A percentile compares a stretch with the other conserved stretches of the same genome.
phyloP scores from a whole-genome alignment of 2,797 vertebrate genomes.

The Loris lydekkerianus region DNA sequence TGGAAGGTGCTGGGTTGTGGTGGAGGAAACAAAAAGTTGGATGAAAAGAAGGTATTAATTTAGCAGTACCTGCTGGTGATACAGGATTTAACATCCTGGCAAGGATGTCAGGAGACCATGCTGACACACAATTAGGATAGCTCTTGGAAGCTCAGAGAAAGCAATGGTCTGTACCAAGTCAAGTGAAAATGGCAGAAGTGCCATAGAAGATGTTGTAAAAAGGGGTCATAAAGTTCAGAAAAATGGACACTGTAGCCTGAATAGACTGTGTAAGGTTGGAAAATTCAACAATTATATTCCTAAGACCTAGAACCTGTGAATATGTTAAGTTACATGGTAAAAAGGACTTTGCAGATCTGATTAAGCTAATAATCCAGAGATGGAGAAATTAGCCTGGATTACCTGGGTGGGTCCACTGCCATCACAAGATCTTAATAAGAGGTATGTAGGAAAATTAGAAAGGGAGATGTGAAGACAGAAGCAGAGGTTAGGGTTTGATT shows the following conservation, averaged over 20 bases:
- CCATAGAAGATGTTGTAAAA: not conserved
- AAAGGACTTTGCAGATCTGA: slow-evolving; percentile 20
- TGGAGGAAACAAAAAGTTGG: not conserved
- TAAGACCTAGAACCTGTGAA: not conserved
- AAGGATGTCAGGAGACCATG: not conserved
- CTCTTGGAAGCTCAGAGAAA: not conserved
- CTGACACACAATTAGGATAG: not conserved
- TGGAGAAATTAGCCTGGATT: not conserved
- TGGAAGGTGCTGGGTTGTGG: not conserved
- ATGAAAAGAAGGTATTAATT: slow-evolving; percentile 23
- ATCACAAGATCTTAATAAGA: slow-evolving; percentile 24
- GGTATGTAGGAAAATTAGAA: not conserved
- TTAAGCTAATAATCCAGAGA: slow-evolving; percentile 21
- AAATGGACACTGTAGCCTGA: not conserved
- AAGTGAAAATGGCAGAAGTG: slow-evolving; percentile 51
- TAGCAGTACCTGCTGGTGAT: not conserved
- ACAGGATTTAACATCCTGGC: not conserved
- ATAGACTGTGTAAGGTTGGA: not conserved
- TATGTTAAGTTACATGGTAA: not conserved
- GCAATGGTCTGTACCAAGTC: not conserved
- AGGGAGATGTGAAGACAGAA: not conserved
- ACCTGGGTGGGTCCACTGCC: not conserved
- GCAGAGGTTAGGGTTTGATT: not conserved
- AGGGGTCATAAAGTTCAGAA: slow-evolving; percentile 22
- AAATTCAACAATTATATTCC: slow-evolving; percentile 10